Evolutionary conservation across 2,888 invertebrate species (phyloP).

Genomic region (Hedya salicella): DNA sequence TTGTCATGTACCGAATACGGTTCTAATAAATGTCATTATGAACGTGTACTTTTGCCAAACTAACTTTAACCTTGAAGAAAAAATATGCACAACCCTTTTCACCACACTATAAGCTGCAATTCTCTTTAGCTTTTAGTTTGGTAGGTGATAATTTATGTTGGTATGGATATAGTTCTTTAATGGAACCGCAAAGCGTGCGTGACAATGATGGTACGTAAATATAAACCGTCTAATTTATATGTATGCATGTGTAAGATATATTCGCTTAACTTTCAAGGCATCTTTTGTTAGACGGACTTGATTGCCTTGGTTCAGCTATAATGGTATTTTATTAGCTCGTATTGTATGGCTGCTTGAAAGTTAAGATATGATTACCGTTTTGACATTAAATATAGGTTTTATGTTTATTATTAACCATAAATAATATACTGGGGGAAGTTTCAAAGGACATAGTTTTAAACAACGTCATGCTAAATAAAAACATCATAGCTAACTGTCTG

Average conservation of each 20-base stretch:
- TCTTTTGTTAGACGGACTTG: conserved; percentile 22
- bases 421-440: not conserved
- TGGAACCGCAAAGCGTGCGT: conserved; percentile 80
- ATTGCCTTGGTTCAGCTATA: conserved; percentile 10
- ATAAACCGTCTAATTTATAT: conserved; percentile 69
- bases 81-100: conserved; percentile 43
- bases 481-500: too few relatives aligned
- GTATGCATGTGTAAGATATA: conserved; percentile 66
- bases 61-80: conserved; percentile 44
- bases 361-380: not conserved
- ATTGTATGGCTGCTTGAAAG: conserved; percentile 4
- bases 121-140: conserved; percentile 41
- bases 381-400: not conserved
- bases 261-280: conserved; percentile 35
- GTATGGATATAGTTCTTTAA: conserved; percentile 77
- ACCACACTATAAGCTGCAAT: conserved; percentile 44
- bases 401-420: not conserved
- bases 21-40: conserved; percentile 85
- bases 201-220: conserved; percentile 81
- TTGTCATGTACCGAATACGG: conserved; percentile 83
- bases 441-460: too few relatives aligned
- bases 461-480: too few relatives aligned
- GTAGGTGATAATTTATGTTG: conserved; percentile 48
- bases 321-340: not conserved
- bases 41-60: conserved; percentile 66